Conservation (phyloP, 2,888 invertebrate species). For the Podabrus alpinus region DNA sequence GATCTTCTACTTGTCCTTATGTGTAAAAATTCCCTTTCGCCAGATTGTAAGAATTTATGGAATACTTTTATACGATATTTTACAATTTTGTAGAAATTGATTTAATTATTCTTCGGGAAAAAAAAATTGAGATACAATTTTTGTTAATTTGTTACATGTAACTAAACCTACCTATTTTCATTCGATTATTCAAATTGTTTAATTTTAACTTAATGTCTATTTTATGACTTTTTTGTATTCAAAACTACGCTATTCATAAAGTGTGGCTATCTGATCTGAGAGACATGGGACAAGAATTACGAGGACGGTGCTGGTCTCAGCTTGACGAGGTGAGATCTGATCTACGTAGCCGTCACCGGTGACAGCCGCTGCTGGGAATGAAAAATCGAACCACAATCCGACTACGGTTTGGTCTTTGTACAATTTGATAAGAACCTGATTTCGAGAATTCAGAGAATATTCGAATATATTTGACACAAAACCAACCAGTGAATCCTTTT, state of each 20-base stretch:
- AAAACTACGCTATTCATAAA: slow-evolving; percentile 37
- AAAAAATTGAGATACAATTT: not conserved
- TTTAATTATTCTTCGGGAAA: not conserved
- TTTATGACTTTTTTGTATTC: slow-evolving; percentile 42
- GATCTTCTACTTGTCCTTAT: not conserved
- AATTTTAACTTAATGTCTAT: slow-evolving; percentile 40
- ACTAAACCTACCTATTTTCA: not conserved
- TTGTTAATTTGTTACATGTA: not conserved
- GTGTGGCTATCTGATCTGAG: slow-evolving; percentile 36
- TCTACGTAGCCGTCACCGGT: slow-evolving; percentile 48
- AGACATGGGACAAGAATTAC: slow-evolving; percentile 32
- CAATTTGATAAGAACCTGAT: slow-evolving; percentile 29
- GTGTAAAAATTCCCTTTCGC: not conserved
- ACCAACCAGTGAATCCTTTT: slow-evolving; percentile 4
- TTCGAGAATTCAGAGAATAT: slow-evolving; percentile 26
- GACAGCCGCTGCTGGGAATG: slow-evolving; percentile 51
- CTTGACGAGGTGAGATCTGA: slow-evolving; percentile 48
- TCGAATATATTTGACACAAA: slow-evolving; percentile 22
- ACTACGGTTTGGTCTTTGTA: slow-evolving; percentile 33
- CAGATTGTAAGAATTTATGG: not conserved
- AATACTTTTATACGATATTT: not conserved
- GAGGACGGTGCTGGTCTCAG: slow-evolving; percentile 33
- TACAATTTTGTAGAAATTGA: not conserved
- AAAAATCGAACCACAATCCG: slow-evolving; percentile 46
- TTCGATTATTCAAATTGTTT: not conserved